A percentile compares a stretch with the other conserved stretches of the same genome.
Conservation (phyloP, 2,888 invertebrate species). For the Dexiosoma caninum region DNA sequence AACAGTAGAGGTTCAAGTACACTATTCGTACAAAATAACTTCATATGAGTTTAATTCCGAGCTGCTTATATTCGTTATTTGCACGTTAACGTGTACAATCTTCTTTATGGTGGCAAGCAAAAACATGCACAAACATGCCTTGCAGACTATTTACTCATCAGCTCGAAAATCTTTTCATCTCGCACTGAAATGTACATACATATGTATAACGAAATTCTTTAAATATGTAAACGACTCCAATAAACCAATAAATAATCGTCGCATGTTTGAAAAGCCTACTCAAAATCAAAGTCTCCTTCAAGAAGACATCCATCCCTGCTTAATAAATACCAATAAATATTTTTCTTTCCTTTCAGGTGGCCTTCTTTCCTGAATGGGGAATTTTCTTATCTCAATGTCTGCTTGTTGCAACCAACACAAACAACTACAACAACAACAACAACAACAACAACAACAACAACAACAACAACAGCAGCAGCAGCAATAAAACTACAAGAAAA, state of each 20-base stretch:
- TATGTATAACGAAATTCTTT: neutral
- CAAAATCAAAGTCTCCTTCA: neutral
- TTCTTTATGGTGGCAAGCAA: no score
- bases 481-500: no score
- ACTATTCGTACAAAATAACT: no score
- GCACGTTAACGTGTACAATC: no score
- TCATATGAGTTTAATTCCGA: no score
- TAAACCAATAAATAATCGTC: no score
- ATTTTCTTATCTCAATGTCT: constrained; percentile 36
- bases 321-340: constrained; percentile 22
- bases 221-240: neutral
- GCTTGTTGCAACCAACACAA: neutral
- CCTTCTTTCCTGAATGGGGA: neutral
- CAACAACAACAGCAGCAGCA: neutral
- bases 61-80: no score
- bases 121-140: no score
- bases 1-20: no score
- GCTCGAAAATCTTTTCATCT: no score
- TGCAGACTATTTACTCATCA: no score
- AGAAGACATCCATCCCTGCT: neutral
- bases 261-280: neutral
- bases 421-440: neutral
- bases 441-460: neutral
- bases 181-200: no score
- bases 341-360: neutral